Evolutionary conservation across 1,140 invertebrate species (phyloP).

Genomic region (Drosophila athabasca): DNA sequence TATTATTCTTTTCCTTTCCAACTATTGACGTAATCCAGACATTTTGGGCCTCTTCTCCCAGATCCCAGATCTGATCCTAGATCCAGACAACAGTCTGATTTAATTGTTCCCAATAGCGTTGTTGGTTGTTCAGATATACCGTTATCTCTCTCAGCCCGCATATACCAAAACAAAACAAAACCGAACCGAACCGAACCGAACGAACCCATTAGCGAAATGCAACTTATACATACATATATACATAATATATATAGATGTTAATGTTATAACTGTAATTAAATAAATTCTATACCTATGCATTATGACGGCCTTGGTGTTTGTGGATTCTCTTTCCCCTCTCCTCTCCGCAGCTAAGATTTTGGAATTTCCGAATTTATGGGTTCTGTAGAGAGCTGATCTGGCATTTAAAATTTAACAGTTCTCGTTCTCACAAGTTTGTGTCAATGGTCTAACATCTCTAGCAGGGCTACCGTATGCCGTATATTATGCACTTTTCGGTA

Average conservation of each 20-base stretch:
- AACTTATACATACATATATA: slow-evolving; percentile 73
- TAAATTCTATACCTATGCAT: slow-evolving; percentile 80
- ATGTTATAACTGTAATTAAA: slow-evolving; percentile 81
- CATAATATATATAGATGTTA: slow-evolving; percentile 81
- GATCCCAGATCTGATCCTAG: slow-evolving; percentile 2
- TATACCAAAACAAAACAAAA: slow-evolving; percentile 25
- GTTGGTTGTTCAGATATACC: slow-evolving; percentile 27
- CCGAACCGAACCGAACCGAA: too few relatives aligned
- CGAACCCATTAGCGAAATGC: slow-evolving; percentile 67
- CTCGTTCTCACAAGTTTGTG: too few relatives aligned
- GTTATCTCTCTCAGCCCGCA: slow-evolving; percentile 51
- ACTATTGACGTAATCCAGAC: slow-evolving; percentile 6
- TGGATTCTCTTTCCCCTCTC: too few relatives aligned
- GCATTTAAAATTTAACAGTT: too few relatives aligned
- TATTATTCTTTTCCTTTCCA: slow-evolving; percentile 28
- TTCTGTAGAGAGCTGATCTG: too few relatives aligned
- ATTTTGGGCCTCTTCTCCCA: too few relatives aligned
- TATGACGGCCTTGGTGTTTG: slow-evolving; percentile 10
- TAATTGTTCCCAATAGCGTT: slow-evolving; percentile 22
- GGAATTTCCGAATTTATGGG: too few relatives aligned
- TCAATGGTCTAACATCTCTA: too few relatives aligned
- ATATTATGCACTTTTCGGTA: too few relatives aligned
- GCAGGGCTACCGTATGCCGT: too few relatives aligned
- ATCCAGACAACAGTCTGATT: not conserved
- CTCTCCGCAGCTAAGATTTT: too few relatives aligned